Evolutionary conservation across 2,888 invertebrate genomes (phyloP).

Genomic region (Campaea margaritaria): DNA sequence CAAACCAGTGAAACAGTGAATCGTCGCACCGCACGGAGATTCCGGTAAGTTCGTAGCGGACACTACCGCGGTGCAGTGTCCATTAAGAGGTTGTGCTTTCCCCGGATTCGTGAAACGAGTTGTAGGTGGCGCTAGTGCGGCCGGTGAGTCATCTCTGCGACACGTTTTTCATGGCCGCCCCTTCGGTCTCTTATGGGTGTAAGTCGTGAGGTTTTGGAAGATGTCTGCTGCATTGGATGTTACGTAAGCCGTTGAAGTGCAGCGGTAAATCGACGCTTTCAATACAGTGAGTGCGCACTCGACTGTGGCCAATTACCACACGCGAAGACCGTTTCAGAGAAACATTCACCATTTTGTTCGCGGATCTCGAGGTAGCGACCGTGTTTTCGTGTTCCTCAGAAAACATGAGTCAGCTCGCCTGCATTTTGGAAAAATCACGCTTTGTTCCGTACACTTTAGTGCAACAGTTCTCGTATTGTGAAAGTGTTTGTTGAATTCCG

Average conservation of each 20-base stretch:
- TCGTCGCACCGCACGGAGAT: constrained; percentile 61
- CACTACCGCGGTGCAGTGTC: constrained; percentile 57
- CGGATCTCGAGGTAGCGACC: constrained; percentile 65
- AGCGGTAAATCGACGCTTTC: constrained; percentile 76
- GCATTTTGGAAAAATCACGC: constrained; percentile 41
- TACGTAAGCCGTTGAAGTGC: constrained; percentile 79
- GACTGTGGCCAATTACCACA: constrained; percentile 73
- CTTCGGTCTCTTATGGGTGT: constrained; percentile 67
- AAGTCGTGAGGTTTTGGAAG: constrained; percentile 55
- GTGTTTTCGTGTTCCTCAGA: constrained; percentile 55
- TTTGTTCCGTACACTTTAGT: constrained; percentile 52
- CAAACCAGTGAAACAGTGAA: constrained; percentile 60
- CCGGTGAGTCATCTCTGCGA: constrained; percentile 83
- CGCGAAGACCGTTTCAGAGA: constrained; percentile 79
- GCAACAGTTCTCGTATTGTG: constrained; percentile 61
- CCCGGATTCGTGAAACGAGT: constrained; percentile 54
- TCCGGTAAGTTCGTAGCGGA: constrained; percentile 75
- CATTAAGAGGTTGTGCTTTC: constrained; percentile 63
- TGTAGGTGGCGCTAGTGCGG: constrained; percentile 76
- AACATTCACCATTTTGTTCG: constrained; percentile 82
- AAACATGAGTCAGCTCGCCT: constrained; percentile 56
- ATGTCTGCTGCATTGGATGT: constrained; percentile 74
- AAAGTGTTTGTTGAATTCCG: constrained; percentile 58
- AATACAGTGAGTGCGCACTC: constrained; percentile 67
- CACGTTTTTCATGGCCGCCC: constrained; percentile 81